These are phyloP conservation scores for Ditylenchus weischeri DNA, from an alignment of 2,888 invertebrate genomes.

Conservation along the genomic window DNA sequence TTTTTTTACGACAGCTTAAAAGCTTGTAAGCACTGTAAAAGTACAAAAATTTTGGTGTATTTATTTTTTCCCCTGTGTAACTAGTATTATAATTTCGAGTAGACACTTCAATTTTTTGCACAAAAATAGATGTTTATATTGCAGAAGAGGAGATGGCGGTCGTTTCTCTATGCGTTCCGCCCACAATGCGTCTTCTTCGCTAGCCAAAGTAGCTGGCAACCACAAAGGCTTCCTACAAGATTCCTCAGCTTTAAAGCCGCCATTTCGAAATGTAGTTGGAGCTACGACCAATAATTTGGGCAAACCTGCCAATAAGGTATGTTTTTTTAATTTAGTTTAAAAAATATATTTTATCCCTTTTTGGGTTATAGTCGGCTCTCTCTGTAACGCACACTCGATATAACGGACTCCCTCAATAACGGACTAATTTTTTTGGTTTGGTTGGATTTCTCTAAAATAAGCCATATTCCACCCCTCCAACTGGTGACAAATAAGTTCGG, in stretches of 20 bases:
- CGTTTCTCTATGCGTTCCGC: constrained; percentile 66
- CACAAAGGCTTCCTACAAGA: neutral
- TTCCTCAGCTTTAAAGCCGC: constrained; percentile 28
- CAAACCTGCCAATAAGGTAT: neutral
- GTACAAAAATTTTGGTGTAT: no score
- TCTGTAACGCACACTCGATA: no score
- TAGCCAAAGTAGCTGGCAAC: neutral
- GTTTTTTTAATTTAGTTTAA: constrained; percentile 11
- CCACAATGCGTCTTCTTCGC: constrained; percentile 2
- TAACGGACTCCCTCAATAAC: no score
- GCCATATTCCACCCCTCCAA: no score
- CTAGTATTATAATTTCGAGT: no score
- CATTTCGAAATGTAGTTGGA: constrained; percentile 27
- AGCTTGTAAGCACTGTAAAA: no score
- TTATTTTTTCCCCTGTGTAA: no score
- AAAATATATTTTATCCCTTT: neutral
- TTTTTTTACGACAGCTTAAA: no score
- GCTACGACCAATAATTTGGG: neutral
- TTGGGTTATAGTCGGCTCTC: no score
- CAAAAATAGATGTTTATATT: constrained; percentile 35
- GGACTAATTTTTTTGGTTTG: no score
- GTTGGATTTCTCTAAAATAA: no score
- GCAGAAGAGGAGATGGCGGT: constrained; percentile 68
- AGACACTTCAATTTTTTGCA: neutral
- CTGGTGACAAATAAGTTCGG: no score